Conservation (phyloP, 2,888 invertebrate genomes). For the Eulithis prunata region DNA sequence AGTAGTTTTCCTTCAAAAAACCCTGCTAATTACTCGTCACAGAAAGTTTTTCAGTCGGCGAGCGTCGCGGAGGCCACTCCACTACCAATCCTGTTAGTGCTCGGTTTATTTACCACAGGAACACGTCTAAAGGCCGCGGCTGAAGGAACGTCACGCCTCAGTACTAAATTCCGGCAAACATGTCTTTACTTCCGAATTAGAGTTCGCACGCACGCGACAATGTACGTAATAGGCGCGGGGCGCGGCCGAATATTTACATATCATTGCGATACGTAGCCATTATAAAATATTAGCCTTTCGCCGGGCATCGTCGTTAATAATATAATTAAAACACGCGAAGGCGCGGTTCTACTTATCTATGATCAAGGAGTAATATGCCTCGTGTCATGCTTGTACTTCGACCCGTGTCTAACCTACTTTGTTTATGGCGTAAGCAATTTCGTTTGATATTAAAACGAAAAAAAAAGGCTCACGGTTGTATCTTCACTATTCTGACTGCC, state of each 20-base stretch:
- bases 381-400: slow-evolving; percentile 41
- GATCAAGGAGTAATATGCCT: slow-evolving; percentile 66
- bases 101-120: slow-evolving; percentile 62
- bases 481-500: too few species aligned
- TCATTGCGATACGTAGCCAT: slow-evolving; percentile 82
- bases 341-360: slow-evolving; percentile 75
- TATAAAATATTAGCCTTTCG: slow-evolving; percentile 82
- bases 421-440: neutral
- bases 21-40: slow-evolving; percentile 77
- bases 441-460: too few species aligned
- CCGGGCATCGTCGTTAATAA: slow-evolving; percentile 79
- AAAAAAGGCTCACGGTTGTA: too few species aligned
- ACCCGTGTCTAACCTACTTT: slow-evolving; percentile 40
- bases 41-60: slow-evolving; percentile 58
- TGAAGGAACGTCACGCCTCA: slow-evolving; percentile 69
- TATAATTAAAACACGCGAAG: slow-evolving; percentile 84
- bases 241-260: slow-evolving; percentile 82
- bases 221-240: slow-evolving; percentile 69
- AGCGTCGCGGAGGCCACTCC: slow-evolving; percentile 49
- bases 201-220: slow-evolving; percentile 75
- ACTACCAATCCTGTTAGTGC: slow-evolving; percentile 57
- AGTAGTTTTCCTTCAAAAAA: slow-evolving; percentile 80
- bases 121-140: slow-evolving; percentile 51
- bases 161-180: slow-evolving; percentile 72
- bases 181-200: slow-evolving; percentile 80